Base-by-base conservation (phyloP, 2,888 invertebrate genomes). In the Meghimatium bilineatum region DNA sequence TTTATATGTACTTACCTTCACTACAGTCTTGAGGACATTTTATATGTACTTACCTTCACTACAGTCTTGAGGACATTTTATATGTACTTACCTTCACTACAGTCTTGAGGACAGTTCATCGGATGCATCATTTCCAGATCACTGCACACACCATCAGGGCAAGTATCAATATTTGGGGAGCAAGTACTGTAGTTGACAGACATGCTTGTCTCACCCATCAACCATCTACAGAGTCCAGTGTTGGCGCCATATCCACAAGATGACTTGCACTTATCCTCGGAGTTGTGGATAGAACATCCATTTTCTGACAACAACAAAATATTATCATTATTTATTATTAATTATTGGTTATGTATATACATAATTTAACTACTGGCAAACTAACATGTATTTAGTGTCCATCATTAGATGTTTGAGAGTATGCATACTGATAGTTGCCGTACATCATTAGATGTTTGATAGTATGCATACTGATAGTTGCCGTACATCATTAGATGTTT, bases 61-160 rank as follows among this genome's bases (percentile, higher is more conserved):
- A 17, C 56, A 56, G 26, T 56, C 56, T 26, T 56, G 56, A 12
- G 56, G 26, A 56, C 56, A 56, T 5, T 23, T 26, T 12, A 56
- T 23, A 56, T 56, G 2, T 56, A 78, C 86, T 84, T 86, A 94
- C 94, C 88, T 20, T 95, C 94, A 38, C 52, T 74, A 90, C 96
- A 97, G 91, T 97, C 97, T 92, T 96, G 96, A 0, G 96, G 96
- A 91, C 97, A 97, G 52, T 96, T 95, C 2, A 94, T 93, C 20
- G 93, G 92, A 88, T 95, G 92, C 44, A 95, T 90, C 32, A 94
- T 90, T 91, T 97, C 97, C 83, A 96, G 92, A 6, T 96, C 95
- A 92, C 97, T 96, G 92, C 97, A 97, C 32, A 94, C 91, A 74
- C 94, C 94, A 92, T 97, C 96, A 0, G 96, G 96, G 89, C 97